Conservation (phyloP, 1,140 invertebrate species). For the Anoplophora glabripennis region DNA sequence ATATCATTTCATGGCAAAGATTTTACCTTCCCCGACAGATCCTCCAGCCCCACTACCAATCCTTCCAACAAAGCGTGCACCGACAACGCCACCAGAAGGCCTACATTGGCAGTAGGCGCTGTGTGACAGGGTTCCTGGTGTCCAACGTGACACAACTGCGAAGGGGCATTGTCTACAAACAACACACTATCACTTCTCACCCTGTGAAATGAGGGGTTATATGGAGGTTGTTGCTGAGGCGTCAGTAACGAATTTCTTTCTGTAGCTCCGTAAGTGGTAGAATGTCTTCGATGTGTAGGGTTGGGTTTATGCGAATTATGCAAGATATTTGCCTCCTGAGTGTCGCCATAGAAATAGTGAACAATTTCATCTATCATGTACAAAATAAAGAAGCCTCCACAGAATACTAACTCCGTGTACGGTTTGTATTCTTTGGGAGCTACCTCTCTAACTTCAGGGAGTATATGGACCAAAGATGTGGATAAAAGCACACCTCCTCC, state of each 20-base stretch:
- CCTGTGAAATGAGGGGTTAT: conserved; percentile 32
- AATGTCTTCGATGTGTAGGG: conserved; percentile 14
- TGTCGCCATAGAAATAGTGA: conserved; percentile 58
- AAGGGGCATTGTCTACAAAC: conserved; percentile 48
- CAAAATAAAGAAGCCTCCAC: conserved; percentile 74
- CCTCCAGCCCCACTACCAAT: conserved; percentile 76
- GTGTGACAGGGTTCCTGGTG: conserved; percentile 59
- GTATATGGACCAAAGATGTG: conserved; percentile 77
- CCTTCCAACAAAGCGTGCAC: conserved; percentile 79
- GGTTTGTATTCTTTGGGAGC: conserved; percentile 31
- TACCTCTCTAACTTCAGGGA: conserved; percentile 66
- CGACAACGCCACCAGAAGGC: conserved; percentile 68
- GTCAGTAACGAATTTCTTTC: conserved; percentile 40
- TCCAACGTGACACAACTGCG: conserved; percentile 61
- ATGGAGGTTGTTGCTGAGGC: conserved; percentile 21
- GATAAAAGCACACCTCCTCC: conserved; percentile 82
- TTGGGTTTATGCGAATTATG: conserved; percentile 15
- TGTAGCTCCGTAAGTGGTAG: conserved; percentile 36
- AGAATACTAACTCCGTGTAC: conserved; percentile 68
- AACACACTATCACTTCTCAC: conserved; percentile 14
- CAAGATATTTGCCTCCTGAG: conserved; percentile 20
- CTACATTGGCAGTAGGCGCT: conserved; percentile 56
- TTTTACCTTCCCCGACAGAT: conserved; percentile 58
- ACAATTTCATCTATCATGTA: conserved; percentile 77
- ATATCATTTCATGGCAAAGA: neutral